A percentile compares a stretch with the other conserved stretches of the same genome.
phyloP scores from a whole-genome alignment of 2,888 invertebrate species.

The Lapara coniferarum region DNA sequence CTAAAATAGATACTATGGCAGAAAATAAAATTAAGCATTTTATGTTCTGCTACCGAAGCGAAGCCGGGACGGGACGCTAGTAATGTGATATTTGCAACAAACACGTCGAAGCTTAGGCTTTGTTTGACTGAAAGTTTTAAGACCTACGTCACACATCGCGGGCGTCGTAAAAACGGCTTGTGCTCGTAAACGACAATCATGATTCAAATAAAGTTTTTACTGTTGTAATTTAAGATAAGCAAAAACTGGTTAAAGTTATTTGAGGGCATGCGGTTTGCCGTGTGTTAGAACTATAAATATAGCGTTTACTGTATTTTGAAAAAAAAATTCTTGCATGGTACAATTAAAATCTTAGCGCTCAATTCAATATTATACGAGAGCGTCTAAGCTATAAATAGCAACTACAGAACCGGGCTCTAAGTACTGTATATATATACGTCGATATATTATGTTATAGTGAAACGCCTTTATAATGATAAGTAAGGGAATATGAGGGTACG shows the following conservation, averaged over 20 bases:
- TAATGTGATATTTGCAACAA: background rate
- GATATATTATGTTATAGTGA: background rate
- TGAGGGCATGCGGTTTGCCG: conserved; percentile 10
- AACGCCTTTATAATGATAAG: background rate
- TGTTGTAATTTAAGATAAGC: conserved; percentile 42
- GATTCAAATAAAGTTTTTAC: conserved; percentile 46
- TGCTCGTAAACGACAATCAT: conserved; percentile 40
- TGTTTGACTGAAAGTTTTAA: conserved; percentile 42
- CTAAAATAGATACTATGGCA: too few relatives aligned
- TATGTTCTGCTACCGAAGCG: too few relatives aligned
- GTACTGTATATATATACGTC: background rate
- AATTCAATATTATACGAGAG: background rate
- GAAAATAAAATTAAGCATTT: too few relatives aligned
- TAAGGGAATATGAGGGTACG: background rate
- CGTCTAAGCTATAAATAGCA: background rate
- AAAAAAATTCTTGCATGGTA: background rate
- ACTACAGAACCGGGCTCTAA: background rate
- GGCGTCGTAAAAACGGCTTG: conserved; percentile 45
- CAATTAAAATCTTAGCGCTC: background rate
- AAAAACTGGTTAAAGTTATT: conserved; percentile 34
- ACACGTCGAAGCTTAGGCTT: conserved; percentile 29
- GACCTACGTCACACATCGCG: conserved; percentile 42
- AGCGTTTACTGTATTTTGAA: background rate
- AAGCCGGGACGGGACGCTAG: too few relatives aligned
- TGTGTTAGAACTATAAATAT: conserved; percentile 2